Evolutionary conservation across 2,113 vertebrate genomes (phyloP).

Genomic region (Gila orcuttii): DNA sequence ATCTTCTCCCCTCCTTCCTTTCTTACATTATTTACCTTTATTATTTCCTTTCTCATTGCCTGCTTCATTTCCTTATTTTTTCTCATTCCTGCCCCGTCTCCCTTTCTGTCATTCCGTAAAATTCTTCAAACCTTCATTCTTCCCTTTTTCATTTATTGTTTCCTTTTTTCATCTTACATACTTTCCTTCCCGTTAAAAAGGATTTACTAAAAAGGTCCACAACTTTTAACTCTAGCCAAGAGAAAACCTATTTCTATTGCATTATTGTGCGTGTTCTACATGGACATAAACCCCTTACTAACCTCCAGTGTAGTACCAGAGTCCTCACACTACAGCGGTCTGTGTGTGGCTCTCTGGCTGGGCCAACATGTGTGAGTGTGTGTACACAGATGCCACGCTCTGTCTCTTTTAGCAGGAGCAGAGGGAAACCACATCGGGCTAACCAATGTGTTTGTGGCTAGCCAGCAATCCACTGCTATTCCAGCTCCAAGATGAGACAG

Average conservation of each 20-base stretch:
- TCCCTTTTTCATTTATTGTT: neutral
- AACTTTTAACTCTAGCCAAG: neutral
- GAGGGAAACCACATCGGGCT: slow-evolving; percentile 37
- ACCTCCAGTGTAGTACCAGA: neutral
- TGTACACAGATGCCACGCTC: slow-evolving; percentile 5
- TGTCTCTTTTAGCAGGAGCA: neutral
- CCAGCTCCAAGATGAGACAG: neutral
- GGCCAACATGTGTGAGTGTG: slow-evolving; percentile 16
- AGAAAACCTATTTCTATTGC: neutral
- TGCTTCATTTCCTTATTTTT: too few relatives aligned
- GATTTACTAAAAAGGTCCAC: neutral
- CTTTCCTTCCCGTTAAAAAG: neutral
- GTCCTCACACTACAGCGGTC: slow-evolving; percentile 18
- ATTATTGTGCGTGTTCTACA: neutral
- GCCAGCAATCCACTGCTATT: slow-evolving; percentile 25
- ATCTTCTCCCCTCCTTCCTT: neutral
- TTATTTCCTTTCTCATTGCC: neutral
- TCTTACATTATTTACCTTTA: neutral
- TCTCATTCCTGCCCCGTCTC: neutral
- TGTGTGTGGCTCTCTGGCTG: neutral
- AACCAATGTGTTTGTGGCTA: slow-evolving; percentile 32
- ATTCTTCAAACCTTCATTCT: neutral
- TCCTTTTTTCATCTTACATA: neutral
- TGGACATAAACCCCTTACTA: neutral
- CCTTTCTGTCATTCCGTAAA: too few relatives aligned